These are phyloP conservation scores for Parascotia fuliginaria DNA, from an alignment of 2,888 invertebrate species.

Conservation along the genomic window DNA sequence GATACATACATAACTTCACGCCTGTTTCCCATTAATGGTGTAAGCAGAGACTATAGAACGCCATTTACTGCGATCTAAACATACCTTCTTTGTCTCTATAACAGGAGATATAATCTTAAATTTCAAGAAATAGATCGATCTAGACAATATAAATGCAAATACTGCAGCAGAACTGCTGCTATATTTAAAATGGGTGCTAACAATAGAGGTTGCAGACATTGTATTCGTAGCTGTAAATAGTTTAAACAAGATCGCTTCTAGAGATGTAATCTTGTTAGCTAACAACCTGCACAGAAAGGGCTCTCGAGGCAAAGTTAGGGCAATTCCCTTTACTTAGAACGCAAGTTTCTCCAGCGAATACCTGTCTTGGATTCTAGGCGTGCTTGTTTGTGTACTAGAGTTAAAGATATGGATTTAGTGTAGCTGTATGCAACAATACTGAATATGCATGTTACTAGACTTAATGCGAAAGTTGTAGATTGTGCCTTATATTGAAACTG, in stretches of 20 bases:
- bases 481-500: too few species aligned
- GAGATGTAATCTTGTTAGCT: slow-evolving; percentile 75
- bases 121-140: too few species aligned
- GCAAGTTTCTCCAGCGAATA: slow-evolving; percentile 38
- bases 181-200: slow-evolving; percentile 22
- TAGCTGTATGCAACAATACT: background rate
- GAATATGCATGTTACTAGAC: background rate
- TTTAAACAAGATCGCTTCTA: slow-evolving; percentile 66
- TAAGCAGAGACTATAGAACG: too few species aligned
- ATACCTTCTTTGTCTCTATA: too few species aligned
- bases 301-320: slow-evolving; percentile 64
- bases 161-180: background rate
- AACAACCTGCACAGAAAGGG: slow-evolving; percentile 71
- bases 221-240: slow-evolving; percentile 63
- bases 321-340: slow-evolving; percentile 70
- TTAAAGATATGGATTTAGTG: slow-evolving; percentile 1
- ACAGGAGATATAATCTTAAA: too few species aligned
- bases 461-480: background rate
- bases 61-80: too few species aligned
- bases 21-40: too few species aligned
- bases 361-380: slow-evolving; percentile 9
- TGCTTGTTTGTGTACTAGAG: slow-evolving; percentile 3
- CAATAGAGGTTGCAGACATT: slow-evolving; percentile 39
- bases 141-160: background rate
- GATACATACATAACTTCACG: too few species aligned